phyloP scores from a whole-genome alignment of 2,888 invertebrate species.

The Emesis furor region DNA sequence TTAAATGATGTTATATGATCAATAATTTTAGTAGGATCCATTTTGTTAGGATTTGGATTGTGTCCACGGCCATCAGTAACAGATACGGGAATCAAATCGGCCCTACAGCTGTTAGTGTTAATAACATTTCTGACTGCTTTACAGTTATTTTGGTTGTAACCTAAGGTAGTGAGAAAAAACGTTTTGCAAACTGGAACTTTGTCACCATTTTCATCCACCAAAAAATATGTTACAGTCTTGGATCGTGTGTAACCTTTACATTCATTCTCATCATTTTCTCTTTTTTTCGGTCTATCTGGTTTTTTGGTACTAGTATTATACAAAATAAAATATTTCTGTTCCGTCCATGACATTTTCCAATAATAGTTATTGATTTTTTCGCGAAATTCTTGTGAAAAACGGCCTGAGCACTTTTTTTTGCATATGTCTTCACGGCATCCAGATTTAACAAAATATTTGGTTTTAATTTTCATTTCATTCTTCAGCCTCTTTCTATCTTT shows the following conservation, averaged over 20 bases:
- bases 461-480: constrained; percentile 29
- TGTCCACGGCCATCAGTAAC: too few relatives aligned
- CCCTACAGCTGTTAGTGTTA: too few relatives aligned
- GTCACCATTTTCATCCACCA: constrained; percentile 8
- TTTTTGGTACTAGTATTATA: constrained; percentile 45
- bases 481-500: constrained; percentile 4
- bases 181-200: constrained; percentile 9
- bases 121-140: too few relatives aligned
- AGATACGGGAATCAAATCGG: too few relatives aligned
- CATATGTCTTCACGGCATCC: constrained; percentile 55
- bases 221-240: too few relatives aligned
- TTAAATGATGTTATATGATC: too few relatives aligned
- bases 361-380: constrained; percentile 44
- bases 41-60: too few relatives aligned
- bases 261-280: not conserved
- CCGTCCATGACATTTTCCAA: constrained; percentile 43
- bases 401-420: constrained; percentile 59
- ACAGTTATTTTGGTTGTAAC: not conserved
- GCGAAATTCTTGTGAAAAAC: constrained; percentile 58
- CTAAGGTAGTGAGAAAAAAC: too few relatives aligned
- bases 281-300: constrained; percentile 45
- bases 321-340: constrained; percentile 60
- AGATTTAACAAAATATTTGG: constrained; percentile 63
- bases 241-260: too few relatives aligned
- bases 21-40: too few relatives aligned